Percentiles rank a stretch among this genome's conserved stretches.
Evolutionary conservation across 2,797 vertebrate species (phyloP).

Genomic region (Chelidonichthys spinosus): DNA sequence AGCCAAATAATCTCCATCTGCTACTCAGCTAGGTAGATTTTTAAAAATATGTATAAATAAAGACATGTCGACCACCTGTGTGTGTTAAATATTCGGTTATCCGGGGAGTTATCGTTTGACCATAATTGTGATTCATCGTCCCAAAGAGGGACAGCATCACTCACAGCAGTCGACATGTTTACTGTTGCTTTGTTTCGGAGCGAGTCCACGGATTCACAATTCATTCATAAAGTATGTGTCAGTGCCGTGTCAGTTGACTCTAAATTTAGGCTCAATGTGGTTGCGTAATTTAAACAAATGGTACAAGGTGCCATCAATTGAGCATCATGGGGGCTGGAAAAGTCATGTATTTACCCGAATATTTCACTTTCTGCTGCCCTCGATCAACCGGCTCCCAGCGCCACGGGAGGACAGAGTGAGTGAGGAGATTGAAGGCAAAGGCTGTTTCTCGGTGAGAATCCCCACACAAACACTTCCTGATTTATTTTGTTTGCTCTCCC

Average conservation of each 20-base stretch:
- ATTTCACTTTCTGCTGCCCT: conserved; percentile 68
- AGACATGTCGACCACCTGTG: background rate
- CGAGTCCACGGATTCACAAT: conserved; percentile 44
- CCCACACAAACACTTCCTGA: conserved; percentile 74
- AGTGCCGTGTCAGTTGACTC: conserved; percentile 37
- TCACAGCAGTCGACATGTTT: conserved; percentile 50
- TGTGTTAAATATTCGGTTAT: background rate
- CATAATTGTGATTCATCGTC: conserved; percentile 36
- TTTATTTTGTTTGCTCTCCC: conserved; percentile 82
- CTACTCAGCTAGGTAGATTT: too few species aligned
- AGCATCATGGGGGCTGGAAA: conserved; percentile 56
- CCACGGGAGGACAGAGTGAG: conserved; percentile 43
- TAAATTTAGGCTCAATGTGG: conserved; percentile 38
- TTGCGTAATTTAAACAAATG: conserved; percentile 62
- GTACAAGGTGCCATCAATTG: conserved; percentile 26
- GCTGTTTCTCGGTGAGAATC: conserved; percentile 76
- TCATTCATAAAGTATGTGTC: conserved; percentile 62
- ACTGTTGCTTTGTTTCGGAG: conserved; percentile 45
- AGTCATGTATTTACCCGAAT: conserved; percentile 62
- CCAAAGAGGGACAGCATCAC: conserved; percentile 24
- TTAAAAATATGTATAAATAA: background rate
- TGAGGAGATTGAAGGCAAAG: conserved; percentile 76
- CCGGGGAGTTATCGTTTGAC: conserved; percentile 15
- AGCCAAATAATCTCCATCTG: conserved; percentile 7
- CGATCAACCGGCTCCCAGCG: conserved; percentile 48